phyloP scores from a whole-genome alignment of 2,888 invertebrate genomes.

The Cephus sareptanus region DNA sequence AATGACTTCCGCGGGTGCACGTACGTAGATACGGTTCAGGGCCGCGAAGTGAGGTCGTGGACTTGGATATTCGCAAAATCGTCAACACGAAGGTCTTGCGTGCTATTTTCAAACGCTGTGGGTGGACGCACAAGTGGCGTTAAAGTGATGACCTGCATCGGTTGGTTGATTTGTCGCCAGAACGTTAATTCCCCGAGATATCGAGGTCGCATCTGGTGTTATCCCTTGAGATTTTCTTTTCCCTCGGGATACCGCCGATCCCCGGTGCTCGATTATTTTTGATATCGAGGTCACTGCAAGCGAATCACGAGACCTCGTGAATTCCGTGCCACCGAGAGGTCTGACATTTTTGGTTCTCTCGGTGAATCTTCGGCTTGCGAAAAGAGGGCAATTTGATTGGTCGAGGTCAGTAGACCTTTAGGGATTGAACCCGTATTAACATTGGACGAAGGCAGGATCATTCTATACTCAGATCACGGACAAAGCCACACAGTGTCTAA shows the following conservation, averaged over 20 bases:
- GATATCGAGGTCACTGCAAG: slow-evolving; percentile 38
- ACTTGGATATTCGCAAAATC: neutral
- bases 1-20: neutral
- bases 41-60: neutral
- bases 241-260: slow-evolving; percentile 16
- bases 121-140: neutral
- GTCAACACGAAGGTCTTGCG: neutral
- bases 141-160: neutral
- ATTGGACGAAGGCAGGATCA: neutral
- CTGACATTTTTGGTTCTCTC: neutral
- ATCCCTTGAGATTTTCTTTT: slow-evolving; percentile 1
- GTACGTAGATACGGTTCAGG: neutral
- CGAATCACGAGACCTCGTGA: neutral
- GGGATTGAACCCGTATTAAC: neutral
- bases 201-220: slow-evolving; percentile 39
- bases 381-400: too few species aligned
- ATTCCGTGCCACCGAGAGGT: neutral
- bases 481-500: slow-evolving; percentile 9
- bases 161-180: slow-evolving; percentile 19
- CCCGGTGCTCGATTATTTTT: slow-evolving; percentile 35
- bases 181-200: slow-evolving; percentile 29
- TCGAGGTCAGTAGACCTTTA: too few species aligned
- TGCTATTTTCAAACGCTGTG: neutral
- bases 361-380: neutral
- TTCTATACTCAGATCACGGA: too few species aligned